Evolutionary conservation across 2,113 vertebrate genomes (phyloP).

Genomic region (Peromyscus leucopus): DNA sequence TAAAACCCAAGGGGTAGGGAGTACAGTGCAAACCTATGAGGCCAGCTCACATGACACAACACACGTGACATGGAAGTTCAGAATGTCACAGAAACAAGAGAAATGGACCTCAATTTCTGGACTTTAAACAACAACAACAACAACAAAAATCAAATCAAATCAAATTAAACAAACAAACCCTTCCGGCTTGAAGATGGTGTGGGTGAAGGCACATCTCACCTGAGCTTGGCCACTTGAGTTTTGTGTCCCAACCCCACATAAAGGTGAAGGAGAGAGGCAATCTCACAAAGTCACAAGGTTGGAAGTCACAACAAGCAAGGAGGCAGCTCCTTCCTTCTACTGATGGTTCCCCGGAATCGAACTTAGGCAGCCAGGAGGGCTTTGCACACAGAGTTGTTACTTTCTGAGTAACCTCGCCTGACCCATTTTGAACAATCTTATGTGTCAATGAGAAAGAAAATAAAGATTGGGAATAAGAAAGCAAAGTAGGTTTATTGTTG

Average conservation of each 20-base stretch:
- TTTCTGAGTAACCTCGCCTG: neutral
- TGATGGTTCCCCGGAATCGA: neutral
- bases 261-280: neutral
- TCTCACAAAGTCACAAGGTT: neutral
- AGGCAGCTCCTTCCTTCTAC: neutral
- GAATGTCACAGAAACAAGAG: neutral
- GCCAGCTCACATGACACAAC: neutral
- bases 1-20: neutral
- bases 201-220: neutral
- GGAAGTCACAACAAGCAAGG: neutral
- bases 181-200: neutral
- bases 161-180: neutral
- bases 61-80: neutral
- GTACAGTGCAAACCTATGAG: neutral
- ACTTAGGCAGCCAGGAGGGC: too few relatives aligned
- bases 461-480: slow-evolving; percentile 46
- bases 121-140: neutral
- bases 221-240: neutral
- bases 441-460: slow-evolving; percentile 45
- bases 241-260: neutral
- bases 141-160: neutral
- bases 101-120: neutral
- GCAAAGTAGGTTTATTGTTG: neutral
- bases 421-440: neutral
- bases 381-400: neutral